Percentiles rank a stretch among this genome's conserved stretches.
Evolutionary conservation across 1,140 invertebrate genomes (phyloP).

Genomic region (Lethrus apterus): DNA sequence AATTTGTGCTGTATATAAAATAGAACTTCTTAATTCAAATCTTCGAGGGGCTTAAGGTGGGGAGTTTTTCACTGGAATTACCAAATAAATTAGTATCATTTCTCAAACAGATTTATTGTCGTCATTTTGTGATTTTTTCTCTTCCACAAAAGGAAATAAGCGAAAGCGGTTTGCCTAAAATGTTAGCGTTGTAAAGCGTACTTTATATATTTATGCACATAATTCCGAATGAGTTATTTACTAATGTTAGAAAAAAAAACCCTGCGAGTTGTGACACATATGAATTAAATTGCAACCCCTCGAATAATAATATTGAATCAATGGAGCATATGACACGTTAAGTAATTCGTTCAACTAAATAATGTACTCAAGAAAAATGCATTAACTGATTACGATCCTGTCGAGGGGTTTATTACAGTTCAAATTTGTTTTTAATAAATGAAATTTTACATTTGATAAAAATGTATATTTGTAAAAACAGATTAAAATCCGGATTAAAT

Average conservation of each 20-base stretch:
- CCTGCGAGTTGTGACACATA: neutral
- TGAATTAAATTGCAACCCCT: constrained; percentile 1
- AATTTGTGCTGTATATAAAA: constrained; percentile 22
- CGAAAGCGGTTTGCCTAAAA: constrained; percentile 19
- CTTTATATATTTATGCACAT: too few relatives aligned
- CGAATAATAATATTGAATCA: constrained; percentile 4
- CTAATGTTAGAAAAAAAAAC: neutral
- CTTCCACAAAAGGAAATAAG: constrained; percentile 21
- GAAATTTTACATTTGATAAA: too few relatives aligned
- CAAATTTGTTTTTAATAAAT: neutral
- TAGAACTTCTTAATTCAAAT: constrained; percentile 25
- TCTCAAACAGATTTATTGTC: constrained; percentile 34
- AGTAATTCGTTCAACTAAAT: constrained; percentile 14
- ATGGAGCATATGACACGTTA: constrained; percentile 8
- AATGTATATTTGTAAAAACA: neutral
- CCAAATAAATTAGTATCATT: constrained; percentile 36
- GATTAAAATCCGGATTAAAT: neutral
- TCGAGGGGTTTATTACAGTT: constrained; percentile 4
- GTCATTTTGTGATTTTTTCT: constrained; percentile 32
- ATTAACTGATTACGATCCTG: constrained; percentile 16
- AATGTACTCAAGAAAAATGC: constrained; percentile 18
- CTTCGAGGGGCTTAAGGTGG: constrained; percentile 20
- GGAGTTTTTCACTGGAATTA: constrained; percentile 31
- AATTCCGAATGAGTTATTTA: neutral
- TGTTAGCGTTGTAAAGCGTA: neutral